phyloP scores from a whole-genome alignment of 2,113 vertebrate genomes.

The Semnornis frantzii region DNA sequence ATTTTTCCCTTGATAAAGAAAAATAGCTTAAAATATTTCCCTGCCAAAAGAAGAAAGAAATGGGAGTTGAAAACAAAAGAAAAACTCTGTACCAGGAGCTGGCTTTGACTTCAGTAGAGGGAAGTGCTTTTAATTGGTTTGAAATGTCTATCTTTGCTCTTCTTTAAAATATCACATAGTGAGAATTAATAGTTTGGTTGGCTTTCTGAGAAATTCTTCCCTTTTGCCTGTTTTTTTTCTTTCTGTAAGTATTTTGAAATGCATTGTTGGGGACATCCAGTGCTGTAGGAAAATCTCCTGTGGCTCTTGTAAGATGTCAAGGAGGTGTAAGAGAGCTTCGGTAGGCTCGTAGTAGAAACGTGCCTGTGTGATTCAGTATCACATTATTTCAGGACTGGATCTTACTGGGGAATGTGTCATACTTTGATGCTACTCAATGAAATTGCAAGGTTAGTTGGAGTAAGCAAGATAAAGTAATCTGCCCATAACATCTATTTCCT shows the following conservation, averaged over 20 bases:
- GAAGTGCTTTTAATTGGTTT: constrained; percentile 29
- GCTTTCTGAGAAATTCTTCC: neutral
- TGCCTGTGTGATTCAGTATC: neutral
- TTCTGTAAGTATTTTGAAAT: neutral
- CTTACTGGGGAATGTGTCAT: neutral
- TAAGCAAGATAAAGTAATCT: neutral
- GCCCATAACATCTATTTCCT: neutral
- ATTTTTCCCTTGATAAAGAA: constrained; percentile 10
- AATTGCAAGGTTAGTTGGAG: neutral
- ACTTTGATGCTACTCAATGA: neutral
- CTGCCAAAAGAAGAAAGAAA: constrained; percentile 25
- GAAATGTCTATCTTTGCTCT: neutral
- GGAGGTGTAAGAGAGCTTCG: neutral
- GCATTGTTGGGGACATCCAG: neutral
- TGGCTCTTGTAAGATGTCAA: neutral
- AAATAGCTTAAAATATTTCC: neutral
- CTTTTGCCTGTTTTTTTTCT: neutral
- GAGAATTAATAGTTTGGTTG: neutral
- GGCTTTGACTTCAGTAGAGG: neutral
- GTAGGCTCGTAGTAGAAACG: neutral
- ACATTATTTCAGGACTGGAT: neutral
- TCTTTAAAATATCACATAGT: neutral
- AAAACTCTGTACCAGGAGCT: neutral
- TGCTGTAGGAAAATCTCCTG: neutral
- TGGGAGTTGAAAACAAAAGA: constrained; percentile 4